Evolutionary conservation across 2,888 invertebrate species (phyloP).

Genomic region (Amblyteles armatorius): DNA sequence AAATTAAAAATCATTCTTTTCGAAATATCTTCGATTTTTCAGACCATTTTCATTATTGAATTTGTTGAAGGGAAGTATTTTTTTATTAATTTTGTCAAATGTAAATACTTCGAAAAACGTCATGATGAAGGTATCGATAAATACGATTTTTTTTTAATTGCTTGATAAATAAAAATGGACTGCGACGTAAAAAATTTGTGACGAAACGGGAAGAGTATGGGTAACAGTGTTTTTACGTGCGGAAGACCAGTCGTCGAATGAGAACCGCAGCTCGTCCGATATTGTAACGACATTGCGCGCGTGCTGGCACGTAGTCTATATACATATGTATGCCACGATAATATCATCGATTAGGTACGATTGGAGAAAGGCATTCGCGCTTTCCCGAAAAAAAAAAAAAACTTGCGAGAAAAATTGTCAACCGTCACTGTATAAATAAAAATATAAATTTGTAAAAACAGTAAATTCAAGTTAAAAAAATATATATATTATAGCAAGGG

Average conservation of each 20-base stretch:
- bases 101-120: background rate
- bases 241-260: constrained; percentile 25
- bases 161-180: background rate
- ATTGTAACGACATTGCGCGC: constrained; percentile 21
- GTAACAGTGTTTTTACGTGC: background rate
- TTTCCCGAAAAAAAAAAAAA: background rate
- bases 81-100: background rate
- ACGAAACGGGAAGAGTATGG: constrained; percentile 3
- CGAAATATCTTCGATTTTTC: background rate
- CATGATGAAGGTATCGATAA: background rate
- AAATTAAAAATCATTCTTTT: background rate
- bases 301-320: constrained; percentile 17
- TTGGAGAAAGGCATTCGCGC: constrained; percentile 30
- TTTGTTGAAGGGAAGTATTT: background rate
- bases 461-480: background rate
- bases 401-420: constrained; percentile 46
- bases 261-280: constrained; percentile 27
- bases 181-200: background rate
- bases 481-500: background rate
- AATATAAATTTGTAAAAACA: constrained; percentile 1
- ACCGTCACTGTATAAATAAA: constrained; percentile 1
- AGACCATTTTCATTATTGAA: background rate
- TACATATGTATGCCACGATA: constrained; percentile 11
- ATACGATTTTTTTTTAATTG: background rate
- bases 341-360: constrained; percentile 39